Base-by-base conservation (phyloP, 1,140 invertebrate genomes). In the Ceratitis capitata region DNA sequence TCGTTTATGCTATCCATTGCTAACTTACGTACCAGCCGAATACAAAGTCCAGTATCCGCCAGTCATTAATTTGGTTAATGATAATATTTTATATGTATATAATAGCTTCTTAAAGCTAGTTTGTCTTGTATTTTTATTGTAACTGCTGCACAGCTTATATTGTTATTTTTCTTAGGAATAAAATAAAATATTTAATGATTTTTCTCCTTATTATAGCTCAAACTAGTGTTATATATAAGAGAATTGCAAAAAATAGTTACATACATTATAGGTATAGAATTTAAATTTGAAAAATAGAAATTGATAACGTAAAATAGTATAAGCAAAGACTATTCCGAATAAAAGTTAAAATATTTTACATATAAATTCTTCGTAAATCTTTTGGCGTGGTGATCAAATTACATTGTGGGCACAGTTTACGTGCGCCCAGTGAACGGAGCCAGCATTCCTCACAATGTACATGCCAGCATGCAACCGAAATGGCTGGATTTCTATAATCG, bases 401-500 rank as follows among this genome's bases (percentile, higher is more conserved):
- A 92, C 98, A 98, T 90, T 98, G 97, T 0, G 97, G 98, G 92
- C 98, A 99, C 32, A 98, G 94, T 89, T 98, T 98, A 93, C 98
- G 98, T 0, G 96, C 96, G 45, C 96, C 96, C 89, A 98, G 92
- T 19, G 97, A 97, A 88, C 96, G 95, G 2, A 98, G 92, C 98
- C 98, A 99, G 91, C 98, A 99, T 82, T 96, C 95, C 92, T 98
- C 97, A 90, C 97, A 99, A 92, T 98, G 96, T 0, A 98, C 97
- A 92, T 99, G 98, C 98, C 98, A 99, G 92, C 98, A 99, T 89
- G 96, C 96, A 61, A 98, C 96, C 1, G 97, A 98, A n/a, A 97
- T 97, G 16, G 98, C 95, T n/a, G 98, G 97, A 85, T 96, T 97
- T 64, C 94, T 94, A 89, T 97, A 98, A 23, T 94, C 94, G 84